phyloP scores from a whole-genome alignment of 2,113 vertebrate species.

The Motacilla alba region DNA sequence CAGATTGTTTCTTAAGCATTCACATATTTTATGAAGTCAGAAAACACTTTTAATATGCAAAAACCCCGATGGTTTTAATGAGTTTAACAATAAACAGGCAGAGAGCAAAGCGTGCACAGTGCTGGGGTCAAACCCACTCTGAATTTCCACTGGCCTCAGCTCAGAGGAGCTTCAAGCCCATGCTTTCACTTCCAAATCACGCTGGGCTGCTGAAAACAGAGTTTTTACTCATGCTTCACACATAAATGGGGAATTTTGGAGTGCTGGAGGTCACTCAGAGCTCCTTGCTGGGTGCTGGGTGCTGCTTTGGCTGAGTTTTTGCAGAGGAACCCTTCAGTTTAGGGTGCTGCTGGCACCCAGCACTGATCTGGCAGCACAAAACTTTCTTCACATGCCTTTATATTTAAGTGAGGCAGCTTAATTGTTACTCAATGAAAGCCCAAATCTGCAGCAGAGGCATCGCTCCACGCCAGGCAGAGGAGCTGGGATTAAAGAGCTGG shows the following conservation, averaged over 20 bases:
- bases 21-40: constrained; percentile 12
- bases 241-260: not conserved
- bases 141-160: constrained; percentile 31
- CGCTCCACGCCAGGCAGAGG: not conserved
- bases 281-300: not conserved
- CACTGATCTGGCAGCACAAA: not conserved
- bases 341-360: not conserved
- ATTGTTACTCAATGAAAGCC: not conserved
- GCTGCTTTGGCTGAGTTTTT: not conserved
- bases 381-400: not conserved
- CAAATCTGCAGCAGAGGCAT: not conserved
- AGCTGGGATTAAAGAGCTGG: not conserved
- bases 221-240: not conserved
- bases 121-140: not conserved
- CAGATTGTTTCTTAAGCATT: constrained; percentile 18
- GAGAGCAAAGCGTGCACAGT: not conserved
- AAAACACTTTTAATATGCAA: constrained; percentile 10
- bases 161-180: not conserved
- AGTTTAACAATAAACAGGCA: constrained; percentile 43
- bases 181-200: not conserved
- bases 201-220: not conserved
- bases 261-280: not conserved
- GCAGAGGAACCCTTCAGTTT: not conserved
- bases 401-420: not conserved
- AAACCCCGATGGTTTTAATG: constrained; percentile 23